Base-by-base conservation (phyloP, 2,797 vertebrate genomes). In the Anas bernieri region DNA sequence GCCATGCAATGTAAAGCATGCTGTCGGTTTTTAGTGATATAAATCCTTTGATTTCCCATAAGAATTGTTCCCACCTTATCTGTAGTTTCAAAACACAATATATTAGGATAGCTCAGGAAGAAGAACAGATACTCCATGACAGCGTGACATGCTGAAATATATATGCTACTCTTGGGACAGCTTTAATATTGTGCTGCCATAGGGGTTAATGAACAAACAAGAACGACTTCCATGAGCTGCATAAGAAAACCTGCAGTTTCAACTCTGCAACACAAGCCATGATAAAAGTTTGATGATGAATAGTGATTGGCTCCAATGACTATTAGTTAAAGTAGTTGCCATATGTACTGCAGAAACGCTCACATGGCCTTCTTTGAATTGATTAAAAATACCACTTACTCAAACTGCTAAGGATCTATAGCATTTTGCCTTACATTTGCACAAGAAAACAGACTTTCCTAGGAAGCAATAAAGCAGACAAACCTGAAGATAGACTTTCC, bases 291-390 rank as follows among this genome's bases (percentile, higher is more conserved):
- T 43, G 83, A 58, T 95, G 89, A 95, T 96, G 83, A 93, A 94
- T 55, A 89, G 67, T 46, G 78, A 95, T 80, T 94, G 77, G 39
- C 48, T 95, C 58, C 54, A 91, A 85, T 92, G 91, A 72, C 35
- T 92, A 61, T 93, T 92, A 97, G 35, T 70, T 80, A 89, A 95
- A 94, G 18, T 35, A 93, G 76, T 89, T 96, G 84, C 67, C 41
- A 7, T 74, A 37, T 37, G 59, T 75, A 64, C n/a, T 41, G 76
- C 31, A 63, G 75, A 68, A 86, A 58, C 62, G 61, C 21, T 69
- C 9, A 5, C 31, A 66, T 87, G 88, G 91, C 82, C 90, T 93
- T 94, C 64, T 91, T 15, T 69, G 83, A 90, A 54, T 80, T 96
- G 92, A 97, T 85, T 95, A 93, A 93, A 96, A 69, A 67, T 77